phyloP scores from a whole-genome alignment of 2,888 invertebrate genomes.

The Drosophila subsilvestris region DNA sequence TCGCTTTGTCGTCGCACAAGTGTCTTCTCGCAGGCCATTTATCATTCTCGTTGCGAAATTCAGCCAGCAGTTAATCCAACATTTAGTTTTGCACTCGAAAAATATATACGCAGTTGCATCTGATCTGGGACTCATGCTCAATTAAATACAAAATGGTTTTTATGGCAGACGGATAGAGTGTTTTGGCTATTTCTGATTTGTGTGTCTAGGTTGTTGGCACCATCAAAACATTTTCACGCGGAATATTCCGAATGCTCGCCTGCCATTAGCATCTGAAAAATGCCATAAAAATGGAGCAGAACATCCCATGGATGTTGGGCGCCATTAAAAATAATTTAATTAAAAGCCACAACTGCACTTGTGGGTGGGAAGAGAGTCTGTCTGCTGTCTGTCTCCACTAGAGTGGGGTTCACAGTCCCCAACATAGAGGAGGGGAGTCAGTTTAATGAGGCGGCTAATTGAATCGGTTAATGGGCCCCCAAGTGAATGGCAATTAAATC shows the following conservation, averaged over 20 bases:
- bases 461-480: slow-evolving; percentile 42
- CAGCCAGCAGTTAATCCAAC: slow-evolving; percentile 26
- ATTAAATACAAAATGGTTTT: slow-evolving; percentile 29
- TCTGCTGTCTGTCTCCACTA: too few relatives aligned
- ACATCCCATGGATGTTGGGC: slow-evolving; percentile 22
- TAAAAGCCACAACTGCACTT: slow-evolving; percentile 21
- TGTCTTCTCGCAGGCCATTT: slow-evolving; percentile 49
- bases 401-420: not conserved
- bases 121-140: not conserved
- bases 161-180: slow-evolving; percentile 20
- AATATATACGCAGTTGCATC: slow-evolving; percentile 14
- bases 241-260: slow-evolving; percentile 19
- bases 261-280: slow-evolving; percentile 34
- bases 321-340: slow-evolving; percentile 57
- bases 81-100: slow-evolving; percentile 23
- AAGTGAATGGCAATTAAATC: slow-evolving; percentile 55
- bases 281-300: slow-evolving; percentile 44
- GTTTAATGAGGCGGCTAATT: slow-evolving; percentile 65
- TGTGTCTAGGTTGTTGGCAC: slow-evolving; percentile 45
- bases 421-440: slow-evolving; percentile 7
- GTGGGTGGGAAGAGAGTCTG: slow-evolving; percentile 1
- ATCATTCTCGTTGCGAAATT: slow-evolving; percentile 71
- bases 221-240: slow-evolving; percentile 19
- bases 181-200: slow-evolving; percentile 34
- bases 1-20: slow-evolving; percentile 45